These are phyloP conservation scores for Drosophila melanosoma DNA, from an alignment of 2,888 invertebrate genomes.

Conservation along the genomic window DNA sequence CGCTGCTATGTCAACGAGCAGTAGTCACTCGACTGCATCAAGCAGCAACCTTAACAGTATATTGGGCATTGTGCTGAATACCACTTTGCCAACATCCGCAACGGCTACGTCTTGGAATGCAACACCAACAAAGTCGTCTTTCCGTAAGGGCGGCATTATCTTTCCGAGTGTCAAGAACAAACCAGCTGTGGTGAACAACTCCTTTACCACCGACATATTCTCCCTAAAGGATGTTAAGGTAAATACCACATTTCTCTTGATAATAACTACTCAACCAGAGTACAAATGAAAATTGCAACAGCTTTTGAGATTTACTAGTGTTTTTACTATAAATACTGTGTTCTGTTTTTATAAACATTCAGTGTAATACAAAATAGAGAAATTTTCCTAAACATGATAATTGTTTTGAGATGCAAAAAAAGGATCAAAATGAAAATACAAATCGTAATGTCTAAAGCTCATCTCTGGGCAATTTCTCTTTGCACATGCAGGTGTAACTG, in stretches of 20 bases:
- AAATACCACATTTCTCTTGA: background rate
- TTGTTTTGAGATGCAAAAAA: background rate
- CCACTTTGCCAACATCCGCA: conserved; percentile 33
- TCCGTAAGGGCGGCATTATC: conserved; percentile 92
- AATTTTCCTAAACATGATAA: conserved; percentile 9
- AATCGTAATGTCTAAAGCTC: conserved; percentile 71
- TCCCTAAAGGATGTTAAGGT: conserved; percentile 94
- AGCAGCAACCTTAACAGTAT: conserved; percentile 43
- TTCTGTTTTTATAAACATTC: conserved; percentile 2
- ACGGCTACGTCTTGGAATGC: conserved; percentile 51
- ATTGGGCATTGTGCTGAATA: conserved; percentile 34
- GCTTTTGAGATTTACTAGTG: conserved; percentile 4
- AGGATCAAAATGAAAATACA: background rate
- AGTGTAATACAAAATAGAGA: conserved; percentile 1
- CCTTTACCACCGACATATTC: conserved; percentile 91
- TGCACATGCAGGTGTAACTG: conserved; percentile 80
- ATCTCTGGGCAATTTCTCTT: conserved; percentile 69
- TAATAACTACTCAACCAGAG: background rate
- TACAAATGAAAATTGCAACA: background rate
- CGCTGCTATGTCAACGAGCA: conserved; percentile 12
- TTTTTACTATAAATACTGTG: conserved; percentile 5
- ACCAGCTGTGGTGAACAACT: conserved; percentile 93
- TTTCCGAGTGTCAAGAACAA: conserved; percentile 97
- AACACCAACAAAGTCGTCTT: conserved; percentile 83
- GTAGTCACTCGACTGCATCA: conserved; percentile 46